A percentile compares a stretch with the other conserved stretches of the same genome.
phyloP scores from a whole-genome alignment of 1,140 invertebrate genomes.

The Eumaeus atala region DNA sequence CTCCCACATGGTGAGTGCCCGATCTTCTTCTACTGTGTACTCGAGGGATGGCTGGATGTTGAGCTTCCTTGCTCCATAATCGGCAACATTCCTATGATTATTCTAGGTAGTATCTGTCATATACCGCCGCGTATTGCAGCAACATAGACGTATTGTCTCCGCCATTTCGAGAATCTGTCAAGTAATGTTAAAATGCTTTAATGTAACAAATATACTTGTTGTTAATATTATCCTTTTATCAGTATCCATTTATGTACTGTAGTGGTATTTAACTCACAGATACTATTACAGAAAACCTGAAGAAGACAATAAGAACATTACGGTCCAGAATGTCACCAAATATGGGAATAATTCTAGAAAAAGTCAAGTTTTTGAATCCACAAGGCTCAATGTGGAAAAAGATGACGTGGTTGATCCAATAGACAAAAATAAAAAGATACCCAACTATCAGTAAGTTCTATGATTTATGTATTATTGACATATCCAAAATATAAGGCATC shows the following conservation, averaged over 20 bases:
- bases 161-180: too few relatives aligned
- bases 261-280: constrained; percentile 21
- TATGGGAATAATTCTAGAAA: constrained; percentile 64
- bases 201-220: too few relatives aligned
- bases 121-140: too few relatives aligned
- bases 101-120: too few relatives aligned
- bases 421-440: constrained; percentile 65
- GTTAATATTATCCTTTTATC: constrained; percentile 13
- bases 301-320: constrained; percentile 65
- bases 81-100: too few relatives aligned
- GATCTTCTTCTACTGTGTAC: too few relatives aligned
- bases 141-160: too few relatives aligned
- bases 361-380: constrained; percentile 68
- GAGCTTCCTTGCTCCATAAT: too few relatives aligned
- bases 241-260: constrained; percentile 12
- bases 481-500: neutral
- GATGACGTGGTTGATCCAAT: constrained; percentile 46
- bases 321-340: constrained; percentile 61
- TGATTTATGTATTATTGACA: constrained; percentile 17
- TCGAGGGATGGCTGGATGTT: too few relatives aligned
- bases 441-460: constrained; percentile 60
- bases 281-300: constrained; percentile 67
- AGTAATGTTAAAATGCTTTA: too few relatives aligned
- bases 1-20: too few relatives aligned
- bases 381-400: constrained; percentile 59